Conservation (phyloP, 2,888 invertebrate genomes). For the Acleris literana region DNA sequence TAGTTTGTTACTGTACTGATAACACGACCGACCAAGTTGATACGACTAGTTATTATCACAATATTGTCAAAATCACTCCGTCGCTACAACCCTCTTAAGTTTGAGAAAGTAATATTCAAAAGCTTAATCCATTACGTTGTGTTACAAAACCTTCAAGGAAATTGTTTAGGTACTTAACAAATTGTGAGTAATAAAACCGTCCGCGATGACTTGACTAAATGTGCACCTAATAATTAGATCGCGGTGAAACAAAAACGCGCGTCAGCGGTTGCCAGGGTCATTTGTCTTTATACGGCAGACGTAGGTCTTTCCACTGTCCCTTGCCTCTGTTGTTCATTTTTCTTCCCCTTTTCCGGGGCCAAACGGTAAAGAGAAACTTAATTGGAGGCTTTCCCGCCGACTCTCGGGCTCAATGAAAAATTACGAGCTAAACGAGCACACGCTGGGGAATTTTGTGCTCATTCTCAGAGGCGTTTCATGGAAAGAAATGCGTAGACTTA, state of each 20-base stretch:
- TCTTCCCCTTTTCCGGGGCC: constrained; percentile 72
- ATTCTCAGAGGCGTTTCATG: constrained; percentile 60
- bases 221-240: constrained; percentile 33
- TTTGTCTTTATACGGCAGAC: constrained; percentile 61
- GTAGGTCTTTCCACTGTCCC: constrained; percentile 64
- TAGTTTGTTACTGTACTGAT: too few species aligned
- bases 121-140: constrained; percentile 3
- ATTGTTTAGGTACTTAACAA: constrained; percentile 15
- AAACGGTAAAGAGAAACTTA: constrained; percentile 83
- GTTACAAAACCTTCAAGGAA: constrained; percentile 7
- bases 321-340: constrained; percentile 76
- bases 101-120: constrained; percentile 1
- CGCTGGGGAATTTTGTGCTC: constrained; percentile 76
- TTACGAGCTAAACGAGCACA: constrained; percentile 82
- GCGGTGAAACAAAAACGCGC: constrained; percentile 29
- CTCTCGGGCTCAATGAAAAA: constrained; percentile 82
- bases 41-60: too few species aligned
- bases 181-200: constrained; percentile 25
- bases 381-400: constrained; percentile 80
- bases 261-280: constrained; percentile 48
- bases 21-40: too few species aligned
- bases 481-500: constrained; percentile 70
- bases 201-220: constrained; percentile 26
- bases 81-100: not conserved
- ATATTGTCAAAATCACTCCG: too few species aligned